Base-by-base conservation (phyloP, 2,113 vertebrate genomes). In the Anser brachyrhynchus region DNA sequence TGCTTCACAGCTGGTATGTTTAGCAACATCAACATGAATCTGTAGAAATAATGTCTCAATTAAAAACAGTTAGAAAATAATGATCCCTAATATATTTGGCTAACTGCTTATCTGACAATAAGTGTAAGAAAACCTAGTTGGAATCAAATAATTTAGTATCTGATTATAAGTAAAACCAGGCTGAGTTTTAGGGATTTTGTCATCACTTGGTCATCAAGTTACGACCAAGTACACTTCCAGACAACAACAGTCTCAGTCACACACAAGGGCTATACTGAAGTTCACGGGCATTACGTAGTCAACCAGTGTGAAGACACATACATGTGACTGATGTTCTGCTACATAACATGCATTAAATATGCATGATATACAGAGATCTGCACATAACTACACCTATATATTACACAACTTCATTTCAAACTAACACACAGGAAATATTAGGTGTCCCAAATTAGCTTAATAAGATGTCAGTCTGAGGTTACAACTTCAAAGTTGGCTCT, bases 41-140 rank as follows among this genome's bases (percentile, higher is more conserved):
- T 54, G 37, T 19, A 57, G 25, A 74, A 66, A 33, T 12, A 46
- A 54, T 9, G 26, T 58, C 61, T n/a, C 61, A 52, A 49, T 37
- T 28, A 31, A 59, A 35, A 54, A 37, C 9, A 13, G 35, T 54
- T 28, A 49, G 18, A 59, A 84, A 90, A 62, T 13, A 46, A 35
- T 0, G 2, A 41, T 2, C 33, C 39, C 28, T 12, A 20, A 19
- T 20, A 41, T 22, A 21, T 39, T 33, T 11, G 4, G 33, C 3
- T 21, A 80, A 66, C 20, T 35, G 46, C 37, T 62, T 46, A 51
- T 21, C 39, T 25, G 54, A 41, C 28, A 74, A 8, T 6, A 79
- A 55, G 12, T 2, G 4, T 31, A 71, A 81, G 52, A 85, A 54
- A 75, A 41, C 14, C 51, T 55, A 41, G 17, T 37, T 65, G 29